A percentile compares a stretch with the other conserved stretches of the same genome.
These are phyloP conservation scores for Zaprionus lachaisei DNA, from an alignment of 1,140 invertebrate species.

Conservation along the genomic window DNA sequence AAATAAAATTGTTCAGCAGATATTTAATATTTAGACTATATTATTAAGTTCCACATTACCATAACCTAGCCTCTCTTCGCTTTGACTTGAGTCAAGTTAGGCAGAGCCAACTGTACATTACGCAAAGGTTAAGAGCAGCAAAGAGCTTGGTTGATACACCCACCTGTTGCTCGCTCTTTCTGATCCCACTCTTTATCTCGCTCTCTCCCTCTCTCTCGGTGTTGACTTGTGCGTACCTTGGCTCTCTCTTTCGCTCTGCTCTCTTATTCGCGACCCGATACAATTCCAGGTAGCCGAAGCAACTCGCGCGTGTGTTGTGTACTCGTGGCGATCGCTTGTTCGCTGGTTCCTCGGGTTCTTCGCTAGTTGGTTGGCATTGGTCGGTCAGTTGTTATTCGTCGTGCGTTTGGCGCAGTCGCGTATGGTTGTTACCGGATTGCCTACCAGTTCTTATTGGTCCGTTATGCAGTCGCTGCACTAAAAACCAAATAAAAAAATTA, in stretches of 20 bases:
- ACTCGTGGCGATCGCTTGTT: conserved; percentile 71
- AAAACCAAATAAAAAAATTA: not conserved
- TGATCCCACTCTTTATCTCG: not conserved
- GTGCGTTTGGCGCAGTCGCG: conserved; percentile 52
- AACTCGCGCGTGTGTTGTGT: conserved; percentile 20
- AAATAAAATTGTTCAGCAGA: not conserved
- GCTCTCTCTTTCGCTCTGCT: not conserved
- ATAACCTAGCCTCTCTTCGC: not conserved
- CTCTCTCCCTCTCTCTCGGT: not conserved
- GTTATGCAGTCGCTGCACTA: conserved; percentile 34
- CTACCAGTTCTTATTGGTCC: conserved; percentile 6
- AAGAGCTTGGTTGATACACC: not conserved
- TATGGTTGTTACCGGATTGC: not conserved
- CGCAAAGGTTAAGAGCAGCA: not conserved
- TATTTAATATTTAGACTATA: not conserved
- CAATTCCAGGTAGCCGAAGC: conserved; percentile 7
- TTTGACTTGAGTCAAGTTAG: not conserved
- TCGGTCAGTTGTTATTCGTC: conserved; percentile 51
- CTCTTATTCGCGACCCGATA: conserved; percentile 7
- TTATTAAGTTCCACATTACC: not conserved
- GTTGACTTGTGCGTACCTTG: not conserved
- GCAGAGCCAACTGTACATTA: conserved; percentile 4
- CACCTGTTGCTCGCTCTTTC: conserved; percentile 2
- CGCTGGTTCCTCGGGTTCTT: conserved; percentile 12
- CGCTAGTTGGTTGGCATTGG: conserved; percentile 26